These are phyloP conservation scores for Yoshiicerus persimilis DNA, from an alignment of 1,140 invertebrate genomes.

Conservation along the genomic window DNA sequence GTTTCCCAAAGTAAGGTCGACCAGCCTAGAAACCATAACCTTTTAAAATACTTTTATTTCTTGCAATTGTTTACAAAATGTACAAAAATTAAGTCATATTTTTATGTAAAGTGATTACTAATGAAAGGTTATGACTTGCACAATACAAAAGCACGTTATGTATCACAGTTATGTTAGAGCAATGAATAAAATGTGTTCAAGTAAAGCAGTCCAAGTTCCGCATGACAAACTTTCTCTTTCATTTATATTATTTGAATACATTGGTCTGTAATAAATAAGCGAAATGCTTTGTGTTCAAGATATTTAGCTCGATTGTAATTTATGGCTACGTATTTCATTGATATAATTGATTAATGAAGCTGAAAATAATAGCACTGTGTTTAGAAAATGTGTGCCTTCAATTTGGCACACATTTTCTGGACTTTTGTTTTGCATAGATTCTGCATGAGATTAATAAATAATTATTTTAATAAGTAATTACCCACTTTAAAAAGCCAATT, in stretches of 20 bases:
- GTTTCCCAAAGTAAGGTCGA: neutral
- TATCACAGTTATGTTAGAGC: neutral
- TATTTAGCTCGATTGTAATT: neutral
- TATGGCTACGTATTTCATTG: neutral
- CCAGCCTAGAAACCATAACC: neutral
- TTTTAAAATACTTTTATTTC: neutral
- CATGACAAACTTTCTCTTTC: constrained; percentile 17
- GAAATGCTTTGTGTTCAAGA: neutral
- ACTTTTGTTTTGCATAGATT: too few species aligned
- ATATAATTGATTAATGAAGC: neutral
- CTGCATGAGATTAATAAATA: too few species aligned
- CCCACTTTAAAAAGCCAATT: too few species aligned
- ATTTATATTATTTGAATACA: neutral
- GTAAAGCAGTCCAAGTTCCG: neutral
- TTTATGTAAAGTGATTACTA: neutral
- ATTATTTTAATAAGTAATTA: too few species aligned
- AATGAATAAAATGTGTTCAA: neutral
- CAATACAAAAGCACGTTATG: neutral
- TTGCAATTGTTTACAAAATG: neutral
- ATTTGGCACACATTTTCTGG: too few species aligned
- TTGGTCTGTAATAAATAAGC: neutral
- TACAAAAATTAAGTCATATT: neutral
- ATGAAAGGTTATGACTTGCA: neutral
- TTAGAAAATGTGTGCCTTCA: too few species aligned
- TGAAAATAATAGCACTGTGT: too few species aligned